Base-by-base conservation (phyloP, 2,797 vertebrate species). In the Sebastes itinus region DNA sequence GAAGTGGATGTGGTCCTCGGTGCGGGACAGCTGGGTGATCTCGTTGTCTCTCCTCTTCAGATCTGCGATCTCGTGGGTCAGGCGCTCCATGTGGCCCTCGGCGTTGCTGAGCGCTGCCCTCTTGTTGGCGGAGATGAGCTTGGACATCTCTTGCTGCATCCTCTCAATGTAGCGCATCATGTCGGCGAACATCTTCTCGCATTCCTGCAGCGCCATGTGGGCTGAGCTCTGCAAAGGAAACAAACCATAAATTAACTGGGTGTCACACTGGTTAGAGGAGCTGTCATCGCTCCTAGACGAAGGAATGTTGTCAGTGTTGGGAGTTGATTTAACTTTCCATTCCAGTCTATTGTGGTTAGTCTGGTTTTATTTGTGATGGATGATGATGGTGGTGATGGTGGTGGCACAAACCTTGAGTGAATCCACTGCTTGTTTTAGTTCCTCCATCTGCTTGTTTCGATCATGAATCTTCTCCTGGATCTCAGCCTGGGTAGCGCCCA, bases 1-100 rank as follows among this genome's bases (percentile, higher is more conserved):
- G 86, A 97, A 97, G 93, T 96, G 94, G 91, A 97, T 97, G 92
- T 97, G 96, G 91, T 97, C 96, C 73, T 97, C 95, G 0, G 96
- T 97, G 79, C 95, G 95, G 28, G 95, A 96, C 78, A 97, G 94
- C 78, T 95, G 95, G 0, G 95, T 96, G 85, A 97, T 95, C 84
- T 96, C 96, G 0, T 23, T 85, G 93, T 97, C 96, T 83, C 96
- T 92, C 85, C 93, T 95, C 93, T 92, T 96, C 78, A 97, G 92
- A 77, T 97, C 96, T 1, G 91, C 12, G 4, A 96, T 96, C 92
- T 97, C 96, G 3, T 96, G 94, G 75, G 0, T 94, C 75, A 97
- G 90, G 16, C 96, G 94, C 68, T 97, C 96, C 95, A 96, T 74
- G 92, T 96, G 95, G 64, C 94, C 89, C 76, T 96, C 96, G 0